Evolutionary conservation across 2,797 vertebrate species (phyloP).

Genomic region (Eupleurogrammus muticus): DNA sequence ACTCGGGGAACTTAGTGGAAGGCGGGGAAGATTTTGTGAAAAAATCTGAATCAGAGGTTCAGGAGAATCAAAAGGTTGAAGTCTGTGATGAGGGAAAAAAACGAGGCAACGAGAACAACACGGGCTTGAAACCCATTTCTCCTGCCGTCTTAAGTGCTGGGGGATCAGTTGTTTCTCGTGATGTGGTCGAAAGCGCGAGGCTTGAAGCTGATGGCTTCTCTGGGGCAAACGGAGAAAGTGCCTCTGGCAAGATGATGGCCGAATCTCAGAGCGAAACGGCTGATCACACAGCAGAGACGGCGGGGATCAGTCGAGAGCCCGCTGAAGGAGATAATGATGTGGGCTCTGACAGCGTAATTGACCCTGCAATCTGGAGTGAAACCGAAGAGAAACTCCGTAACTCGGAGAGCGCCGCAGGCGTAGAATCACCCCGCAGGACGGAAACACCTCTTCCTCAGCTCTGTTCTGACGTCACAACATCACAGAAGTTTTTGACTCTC

Average conservation of each 20-base stretch:
- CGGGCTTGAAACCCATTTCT: conserved; percentile 21
- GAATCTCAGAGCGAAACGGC: conserved; percentile 51
- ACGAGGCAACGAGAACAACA: conserved; percentile 46
- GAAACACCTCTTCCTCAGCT: conserved; percentile 36
- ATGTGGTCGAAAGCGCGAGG: conserved; percentile 37
- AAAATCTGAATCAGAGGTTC: conserved; percentile 47
- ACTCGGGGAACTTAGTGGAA: conserved; percentile 26
- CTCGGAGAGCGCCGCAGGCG: conserved; percentile 53
- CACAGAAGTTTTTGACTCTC: conserved; percentile 31
- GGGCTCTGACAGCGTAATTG: conserved; percentile 67
- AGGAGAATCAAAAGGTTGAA: conserved; percentile 48
- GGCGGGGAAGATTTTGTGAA: conserved; percentile 34
- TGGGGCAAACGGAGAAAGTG: conserved; percentile 32
- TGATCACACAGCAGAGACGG: conserved; percentile 56
- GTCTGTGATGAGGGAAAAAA: conserved; percentile 53
- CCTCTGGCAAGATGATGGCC: conserved; percentile 50
- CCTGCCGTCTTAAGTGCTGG: conserved; percentile 31
- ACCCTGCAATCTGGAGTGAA: conserved; percentile 71
- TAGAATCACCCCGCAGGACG: conserved; percentile 41
- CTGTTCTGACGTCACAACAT: conserved; percentile 9
- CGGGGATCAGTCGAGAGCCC: conserved; percentile 60
- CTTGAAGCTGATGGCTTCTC: conserved; percentile 46
- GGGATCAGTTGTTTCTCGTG: conserved; percentile 44
- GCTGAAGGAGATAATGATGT: conserved; percentile 73
- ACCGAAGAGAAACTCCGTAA: conserved; percentile 42